phyloP scores from a whole-genome alignment of 2,888 invertebrate genomes.

The Liodrosophila aerea region DNA sequence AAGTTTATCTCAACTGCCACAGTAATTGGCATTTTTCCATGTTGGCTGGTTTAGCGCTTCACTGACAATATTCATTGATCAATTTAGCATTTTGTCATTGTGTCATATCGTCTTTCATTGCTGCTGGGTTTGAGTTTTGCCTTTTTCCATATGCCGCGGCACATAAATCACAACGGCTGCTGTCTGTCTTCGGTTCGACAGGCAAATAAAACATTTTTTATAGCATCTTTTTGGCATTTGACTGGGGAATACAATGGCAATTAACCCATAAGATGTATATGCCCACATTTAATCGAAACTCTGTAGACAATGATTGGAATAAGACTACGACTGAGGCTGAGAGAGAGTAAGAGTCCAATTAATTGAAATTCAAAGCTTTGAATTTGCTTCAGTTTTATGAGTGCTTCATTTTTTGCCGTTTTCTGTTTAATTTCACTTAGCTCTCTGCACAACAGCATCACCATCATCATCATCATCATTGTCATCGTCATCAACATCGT shows the following conservation, averaged over 20 bases:
- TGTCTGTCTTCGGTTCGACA: constrained; percentile 18
- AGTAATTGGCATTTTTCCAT: neutral
- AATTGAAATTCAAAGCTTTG: constrained; percentile 73
- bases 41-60: constrained; percentile 17
- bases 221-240: constrained; percentile 50
- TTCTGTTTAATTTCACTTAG: constrained; percentile 68
- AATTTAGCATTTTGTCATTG: constrained; percentile 70
- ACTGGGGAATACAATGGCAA: constrained; percentile 71
- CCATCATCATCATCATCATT: constrained; percentile 33
- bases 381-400: constrained; percentile 67
- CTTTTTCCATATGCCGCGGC: constrained; percentile 47
- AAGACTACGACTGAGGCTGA: constrained; percentile 14
- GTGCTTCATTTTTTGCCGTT: constrained; percentile 21
- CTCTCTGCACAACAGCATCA: constrained; percentile 27
- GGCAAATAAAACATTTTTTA: constrained; percentile 60
- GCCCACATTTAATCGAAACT: constrained; percentile 59
- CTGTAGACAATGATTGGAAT: neutral
- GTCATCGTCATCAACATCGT: constrained; percentile 28
- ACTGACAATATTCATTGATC: constrained; percentile 55
- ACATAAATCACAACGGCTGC: constrained; percentile 53
- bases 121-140: constrained; percentile 1
- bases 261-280: constrained; percentile 74
- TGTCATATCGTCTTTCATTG: constrained; percentile 36
- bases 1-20: neutral
- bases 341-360: constrained; percentile 38